A percentile compares a stretch with the other conserved stretches of the same genome.
Evolutionary conservation across 2,113 vertebrate genomes (phyloP).

Genomic region (Chaetodon trifascialis): DNA sequence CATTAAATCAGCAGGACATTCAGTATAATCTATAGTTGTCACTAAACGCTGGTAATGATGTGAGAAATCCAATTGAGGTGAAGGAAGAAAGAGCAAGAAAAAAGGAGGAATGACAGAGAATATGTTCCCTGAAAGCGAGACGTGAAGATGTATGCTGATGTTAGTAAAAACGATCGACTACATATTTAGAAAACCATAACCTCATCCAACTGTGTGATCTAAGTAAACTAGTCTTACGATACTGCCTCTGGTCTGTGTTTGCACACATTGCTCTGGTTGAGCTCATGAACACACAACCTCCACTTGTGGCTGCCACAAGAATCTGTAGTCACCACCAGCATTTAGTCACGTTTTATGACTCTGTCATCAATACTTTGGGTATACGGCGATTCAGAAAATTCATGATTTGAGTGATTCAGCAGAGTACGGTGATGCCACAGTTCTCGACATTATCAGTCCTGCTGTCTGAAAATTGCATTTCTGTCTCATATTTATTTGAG

Average conservation of each 20-base stretch:
- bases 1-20: slow-evolving; percentile 66
- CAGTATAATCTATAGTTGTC: slow-evolving; percentile 47
- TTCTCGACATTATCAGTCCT: background rate
- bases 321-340: slow-evolving; percentile 12
- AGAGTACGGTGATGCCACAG: background rate
- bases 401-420: background rate
- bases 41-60: slow-evolving; percentile 58
- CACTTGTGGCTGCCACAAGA: background rate
- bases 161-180: slow-evolving; percentile 1
- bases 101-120: background rate
- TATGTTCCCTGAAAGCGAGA: background rate
- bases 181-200: background rate
- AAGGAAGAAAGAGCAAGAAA: slow-evolving; percentile 19
- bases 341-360: slow-evolving; percentile 41
- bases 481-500: background rate
- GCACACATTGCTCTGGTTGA: background rate
- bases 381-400: background rate
- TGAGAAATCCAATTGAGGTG: slow-evolving; percentile 57
- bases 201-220: slow-evolving; percentile 26
- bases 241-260: slow-evolving; percentile 5
- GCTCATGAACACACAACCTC: slow-evolving; percentile 7
- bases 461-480: background rate
- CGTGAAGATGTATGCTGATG: background rate
- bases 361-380: slow-evolving; percentile 28
- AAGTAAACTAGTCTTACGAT: slow-evolving; percentile 26